Conservation (phyloP, 2,888 invertebrate species). For the Hydraecia micacea region DNA sequence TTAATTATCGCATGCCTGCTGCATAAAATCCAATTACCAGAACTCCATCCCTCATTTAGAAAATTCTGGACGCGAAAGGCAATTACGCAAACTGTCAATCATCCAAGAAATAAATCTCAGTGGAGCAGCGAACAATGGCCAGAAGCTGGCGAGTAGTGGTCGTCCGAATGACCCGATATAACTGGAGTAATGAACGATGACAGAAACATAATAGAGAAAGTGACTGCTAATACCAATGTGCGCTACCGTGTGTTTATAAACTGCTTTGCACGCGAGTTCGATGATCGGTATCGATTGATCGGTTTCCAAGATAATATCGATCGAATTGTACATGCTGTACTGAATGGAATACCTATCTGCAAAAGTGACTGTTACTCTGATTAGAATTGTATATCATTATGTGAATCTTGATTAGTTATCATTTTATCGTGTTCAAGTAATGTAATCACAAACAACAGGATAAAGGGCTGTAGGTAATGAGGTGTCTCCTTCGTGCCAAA, state of each 20-base stretch:
- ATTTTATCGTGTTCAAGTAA: conserved; percentile 26
- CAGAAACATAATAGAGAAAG: conserved; percentile 73
- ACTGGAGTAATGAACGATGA: conserved; percentile 63
- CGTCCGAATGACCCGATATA: conserved; percentile 60
- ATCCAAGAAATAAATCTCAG: conserved; percentile 56
- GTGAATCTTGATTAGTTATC: conserved; percentile 31
- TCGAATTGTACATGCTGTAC: conserved; percentile 27
- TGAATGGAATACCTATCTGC: conserved; percentile 35
- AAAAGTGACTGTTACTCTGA: conserved; percentile 1
- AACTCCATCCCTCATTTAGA: conserved; percentile 24
- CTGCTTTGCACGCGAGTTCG: conserved; percentile 54
- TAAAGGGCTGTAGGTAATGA: conserved; percentile 7
- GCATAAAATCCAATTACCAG: conserved; percentile 33
- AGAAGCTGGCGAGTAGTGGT: conserved; percentile 48
- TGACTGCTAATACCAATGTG: conserved; percentile 49
- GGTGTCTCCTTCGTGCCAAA: background rate
- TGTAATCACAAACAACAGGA: conserved; percentile 26
- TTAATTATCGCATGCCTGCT: conserved; percentile 20
- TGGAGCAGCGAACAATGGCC: conserved; percentile 46
- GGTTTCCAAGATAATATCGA: conserved; percentile 48
- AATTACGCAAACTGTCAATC: conserved; percentile 59
- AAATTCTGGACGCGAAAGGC: conserved; percentile 41
- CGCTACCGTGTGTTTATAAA: conserved; percentile 53
- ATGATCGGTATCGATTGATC: conserved; percentile 56
- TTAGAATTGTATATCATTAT: conserved; percentile 15